phyloP scores from a whole-genome alignment of 2,888 invertebrate species.

The Eupithecia subumbrata region DNA sequence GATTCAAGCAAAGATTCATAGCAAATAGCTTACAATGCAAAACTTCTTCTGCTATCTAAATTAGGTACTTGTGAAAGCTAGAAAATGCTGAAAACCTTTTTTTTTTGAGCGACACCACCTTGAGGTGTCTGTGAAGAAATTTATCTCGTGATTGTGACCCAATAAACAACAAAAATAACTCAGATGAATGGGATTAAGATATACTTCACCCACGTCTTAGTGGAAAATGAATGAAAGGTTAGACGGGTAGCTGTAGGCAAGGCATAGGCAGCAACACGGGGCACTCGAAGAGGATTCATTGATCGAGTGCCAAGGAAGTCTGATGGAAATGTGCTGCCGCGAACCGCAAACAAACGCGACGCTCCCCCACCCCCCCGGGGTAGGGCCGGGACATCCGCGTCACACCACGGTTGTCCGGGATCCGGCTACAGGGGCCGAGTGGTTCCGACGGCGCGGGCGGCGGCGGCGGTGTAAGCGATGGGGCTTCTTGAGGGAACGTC shows the following conservation, averaged over 20 bases:
- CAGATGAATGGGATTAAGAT: too few relatives aligned
- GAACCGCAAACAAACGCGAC: constrained; percentile 49
- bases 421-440: constrained; percentile 8
- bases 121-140: too few relatives aligned
- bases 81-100: too few relatives aligned
- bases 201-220: not conserved
- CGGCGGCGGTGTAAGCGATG: too few relatives aligned
- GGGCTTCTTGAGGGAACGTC: not conserved
- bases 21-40: too few relatives aligned
- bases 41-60: too few relatives aligned
- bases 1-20: too few relatives aligned
- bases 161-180: not conserved
- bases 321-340: constrained; percentile 40
- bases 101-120: too few relatives aligned
- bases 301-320: constrained; percentile 24
- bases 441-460: not conserved
- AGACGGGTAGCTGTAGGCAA: not conserved
- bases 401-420: constrained; percentile 69
- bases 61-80: too few relatives aligned
- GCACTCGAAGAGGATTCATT: not conserved
- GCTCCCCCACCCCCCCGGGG: constrained; percentile 33
- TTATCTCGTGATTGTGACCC: not conserved
- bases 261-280: not conserved
- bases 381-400: constrained; percentile 70
- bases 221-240: not conserved